These are phyloP conservation scores for Anolis apletophallus DNA, from an alignment of 2,797 vertebrate genomes.

Conservation along the genomic window DNA sequence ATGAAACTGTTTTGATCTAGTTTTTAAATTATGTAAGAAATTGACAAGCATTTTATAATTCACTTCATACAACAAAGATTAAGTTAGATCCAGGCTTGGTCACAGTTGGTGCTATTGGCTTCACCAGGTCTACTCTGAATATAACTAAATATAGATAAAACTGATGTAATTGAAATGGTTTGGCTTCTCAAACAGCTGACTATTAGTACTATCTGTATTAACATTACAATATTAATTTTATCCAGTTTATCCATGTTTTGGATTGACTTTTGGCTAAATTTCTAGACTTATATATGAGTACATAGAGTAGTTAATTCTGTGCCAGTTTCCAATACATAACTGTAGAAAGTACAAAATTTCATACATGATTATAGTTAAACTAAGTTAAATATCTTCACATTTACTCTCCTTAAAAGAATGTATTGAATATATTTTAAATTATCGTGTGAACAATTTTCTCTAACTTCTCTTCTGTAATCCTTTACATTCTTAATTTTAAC, in stretches of 20 bases:
- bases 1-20: slow-evolving; percentile 12
- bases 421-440: not conserved
- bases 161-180: not conserved
- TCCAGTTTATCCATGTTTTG: too few species aligned
- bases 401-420: not conserved
- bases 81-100: not conserved
- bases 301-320: not conserved
- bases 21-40: not conserved
- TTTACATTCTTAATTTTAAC: slow-evolving; percentile 41
- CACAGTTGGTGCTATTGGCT: not conserved
- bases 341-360: not conserved
- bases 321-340: not conserved
- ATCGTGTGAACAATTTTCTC: not conserved
- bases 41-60: not conserved
- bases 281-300: too few species aligned
- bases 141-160: not conserved
- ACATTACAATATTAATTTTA: not conserved
- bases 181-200: not conserved
- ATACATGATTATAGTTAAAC: slow-evolving; percentile 1
- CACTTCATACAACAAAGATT: not conserved
- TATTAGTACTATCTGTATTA: not conserved
- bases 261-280: too few species aligned
- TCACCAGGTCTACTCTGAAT: not conserved
- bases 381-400: not conserved
- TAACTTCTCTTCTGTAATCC: slow-evolving; percentile 33